Evolutionary conservation across 1,140 invertebrate genomes (phyloP), one percentile per base, ranked within the genome.

Genomic region (Penaeus chinensis): DNA sequence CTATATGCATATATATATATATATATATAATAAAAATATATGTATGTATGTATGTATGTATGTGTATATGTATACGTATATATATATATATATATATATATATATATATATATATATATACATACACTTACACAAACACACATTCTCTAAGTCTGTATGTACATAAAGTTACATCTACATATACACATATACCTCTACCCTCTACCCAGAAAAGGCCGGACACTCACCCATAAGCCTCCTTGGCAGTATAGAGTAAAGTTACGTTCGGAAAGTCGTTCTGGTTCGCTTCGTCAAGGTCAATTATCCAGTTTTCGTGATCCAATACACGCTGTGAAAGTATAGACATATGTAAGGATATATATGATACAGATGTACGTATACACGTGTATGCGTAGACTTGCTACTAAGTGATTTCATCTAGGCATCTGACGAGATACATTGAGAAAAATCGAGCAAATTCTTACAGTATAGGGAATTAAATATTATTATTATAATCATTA

Each of bases 221-320:
- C 8, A 13, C 84, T 69, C 13, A 90, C 89, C 95, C 94, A 92
- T 96, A 98, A 0, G 96, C 95, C 77, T 97, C 94, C 89, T 95
- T 93, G 0, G 96, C 96, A 22, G 95, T 96, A 91, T 98, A 98
- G 78, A 97, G 92, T 92, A 97, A 96, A 91, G 96, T 95, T 96
- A 96, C 98, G 84, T 96, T 95, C 4, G 96, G 96, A 91, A 96
- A 96, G 76, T 96, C 95, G 32, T 91, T 90, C 10, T 91, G 32
- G 91, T 99, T 99, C 0, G 97, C 97, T 92, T 98, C 96, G 90
- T 97, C 96, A n/a, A 99, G 92, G 92, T 99, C 98, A 95, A 98
- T 96, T 22, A 97, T 96, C 96, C 97, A 99, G 10, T 96, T 97
- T 91, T 98, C 97, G 91, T 98, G 97, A 92, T 99, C 97, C 22